Evolutionary conservation across 2,797 vertebrate species (phyloP).

Genomic region (Etheostoma nigrum): DNA sequence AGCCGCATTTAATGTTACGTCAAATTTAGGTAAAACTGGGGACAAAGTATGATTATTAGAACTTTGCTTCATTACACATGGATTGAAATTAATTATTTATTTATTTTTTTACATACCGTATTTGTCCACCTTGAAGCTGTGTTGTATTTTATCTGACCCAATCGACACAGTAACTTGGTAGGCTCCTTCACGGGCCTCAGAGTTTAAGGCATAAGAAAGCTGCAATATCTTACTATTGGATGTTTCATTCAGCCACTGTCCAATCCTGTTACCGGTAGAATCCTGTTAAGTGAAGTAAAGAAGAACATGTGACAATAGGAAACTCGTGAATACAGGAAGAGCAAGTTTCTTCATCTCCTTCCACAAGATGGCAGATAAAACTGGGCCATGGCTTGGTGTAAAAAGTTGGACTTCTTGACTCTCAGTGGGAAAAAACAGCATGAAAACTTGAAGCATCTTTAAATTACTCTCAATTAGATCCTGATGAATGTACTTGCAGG

Average conservation of each 20-base stretch:
- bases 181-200: slow-evolving; percentile 76
- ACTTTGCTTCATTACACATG: neutral
- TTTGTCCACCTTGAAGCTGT: slow-evolving; percentile 81
- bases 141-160: neutral
- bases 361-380: neutral
- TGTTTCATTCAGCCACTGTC: slow-evolving; percentile 81
- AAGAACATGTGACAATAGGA: neutral
- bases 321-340: neutral
- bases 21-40: slow-evolving; percentile 79
- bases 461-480: neutral
- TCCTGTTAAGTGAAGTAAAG: slow-evolving; percentile 68
- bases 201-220: slow-evolving; percentile 78
- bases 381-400: too few relatives aligned
- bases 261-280: slow-evolving; percentile 75
- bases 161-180: slow-evolving; percentile 65
- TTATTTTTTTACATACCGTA: slow-evolving; percentile 74
- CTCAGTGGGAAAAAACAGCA: neutral
- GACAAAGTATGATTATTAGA: slow-evolving; percentile 2
- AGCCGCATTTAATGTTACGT: slow-evolving; percentile 32
- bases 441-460: neutral
- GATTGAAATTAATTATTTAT: neutral
- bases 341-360: neutral
- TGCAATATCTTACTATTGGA: slow-evolving; percentile 76
- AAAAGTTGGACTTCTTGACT: neutral
- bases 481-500: neutral